These are phyloP conservation scores for Drosophila colorata DNA, from an alignment of 2,888 invertebrate species.

Conservation along the genomic window DNA sequence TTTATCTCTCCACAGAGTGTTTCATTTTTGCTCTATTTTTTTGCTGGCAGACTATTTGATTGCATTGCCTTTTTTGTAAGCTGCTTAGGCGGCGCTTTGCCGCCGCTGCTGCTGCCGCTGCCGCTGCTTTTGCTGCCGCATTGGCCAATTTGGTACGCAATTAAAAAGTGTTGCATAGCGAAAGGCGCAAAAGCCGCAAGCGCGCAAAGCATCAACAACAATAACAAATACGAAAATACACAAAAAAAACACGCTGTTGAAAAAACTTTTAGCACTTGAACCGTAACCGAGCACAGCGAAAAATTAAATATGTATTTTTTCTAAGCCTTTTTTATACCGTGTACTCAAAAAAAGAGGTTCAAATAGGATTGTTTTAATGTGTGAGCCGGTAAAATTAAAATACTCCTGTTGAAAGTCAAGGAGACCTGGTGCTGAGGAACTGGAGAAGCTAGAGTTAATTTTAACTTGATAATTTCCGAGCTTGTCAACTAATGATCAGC, in stretches of 20 bases:
- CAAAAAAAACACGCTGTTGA: slow-evolving; percentile 5
- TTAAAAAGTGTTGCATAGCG: slow-evolving; percentile 64
- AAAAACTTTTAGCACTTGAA: slow-evolving; percentile 23
- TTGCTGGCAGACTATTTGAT: slow-evolving; percentile 33
- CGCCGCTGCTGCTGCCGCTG: slow-evolving; percentile 11
- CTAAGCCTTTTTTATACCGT: slow-evolving; percentile 16
- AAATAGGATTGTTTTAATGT: too few species aligned
- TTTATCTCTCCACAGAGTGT: not conserved
- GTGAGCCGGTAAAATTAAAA: too few species aligned
- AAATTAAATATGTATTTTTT: slow-evolving; percentile 34
- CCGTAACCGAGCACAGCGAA: slow-evolving; percentile 14
- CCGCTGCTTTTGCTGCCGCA: slow-evolving; percentile 18
- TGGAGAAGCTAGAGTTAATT: too few species aligned
- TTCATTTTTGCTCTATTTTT: slow-evolving; percentile 4
- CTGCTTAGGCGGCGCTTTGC: slow-evolving; percentile 57
- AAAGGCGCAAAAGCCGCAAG: slow-evolving; percentile 28
- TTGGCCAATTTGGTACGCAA: slow-evolving; percentile 57
- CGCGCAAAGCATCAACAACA: slow-evolving; percentile 24
- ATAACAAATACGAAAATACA: slow-evolving; percentile 7
- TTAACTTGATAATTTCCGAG: too few species aligned
- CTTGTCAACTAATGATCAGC: too few species aligned
- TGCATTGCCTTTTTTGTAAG: slow-evolving; percentile 56
- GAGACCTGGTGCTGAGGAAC: too few species aligned
- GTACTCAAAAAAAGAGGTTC: not conserved
- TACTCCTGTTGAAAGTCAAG: too few species aligned